Evolutionary conservation across 2,113 vertebrate species (phyloP).

Genomic region (Phaetusa simplex): DNA sequence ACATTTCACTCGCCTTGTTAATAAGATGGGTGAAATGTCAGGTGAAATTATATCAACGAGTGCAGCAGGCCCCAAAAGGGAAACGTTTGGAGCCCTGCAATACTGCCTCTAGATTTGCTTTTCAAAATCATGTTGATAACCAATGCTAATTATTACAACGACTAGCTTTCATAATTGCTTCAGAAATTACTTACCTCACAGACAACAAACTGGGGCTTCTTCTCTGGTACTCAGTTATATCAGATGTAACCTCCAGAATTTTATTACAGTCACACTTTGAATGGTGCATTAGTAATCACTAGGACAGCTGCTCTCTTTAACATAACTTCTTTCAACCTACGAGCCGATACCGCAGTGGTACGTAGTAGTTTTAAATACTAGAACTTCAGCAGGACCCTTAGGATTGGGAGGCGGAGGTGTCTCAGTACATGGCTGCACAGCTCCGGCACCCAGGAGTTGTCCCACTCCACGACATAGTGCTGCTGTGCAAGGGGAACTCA

Average conservation of each 20-base stretch:
- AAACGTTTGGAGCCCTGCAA: neutral
- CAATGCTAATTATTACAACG: neutral
- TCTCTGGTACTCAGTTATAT: neutral
- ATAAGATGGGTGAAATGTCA: slow-evolving; percentile 52
- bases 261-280: neutral
- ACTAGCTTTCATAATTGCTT: neutral
- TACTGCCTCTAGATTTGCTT: neutral
- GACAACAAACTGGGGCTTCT: rapidly evolving
- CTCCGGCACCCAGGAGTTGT: neutral
- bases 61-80: neutral
- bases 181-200: neutral
- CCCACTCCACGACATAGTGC: rapidly evolving
- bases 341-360: neutral
- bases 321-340: neutral
- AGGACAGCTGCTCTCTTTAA: neutral
- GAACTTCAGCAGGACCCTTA: neutral
- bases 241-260: neutral
- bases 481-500: neutral
- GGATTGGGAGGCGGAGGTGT: neutral
- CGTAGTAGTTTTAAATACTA: rapidly evolving
- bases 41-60: slow-evolving; percentile 20
- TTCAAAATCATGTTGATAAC: neutral
- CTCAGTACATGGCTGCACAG: neutral
- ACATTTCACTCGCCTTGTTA: slow-evolving; percentile 44
- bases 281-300: neutral